These are phyloP conservation scores for Aptenodytes forsteri DNA, from an alignment of 2,113 vertebrate species.

Conservation along the genomic window DNA sequence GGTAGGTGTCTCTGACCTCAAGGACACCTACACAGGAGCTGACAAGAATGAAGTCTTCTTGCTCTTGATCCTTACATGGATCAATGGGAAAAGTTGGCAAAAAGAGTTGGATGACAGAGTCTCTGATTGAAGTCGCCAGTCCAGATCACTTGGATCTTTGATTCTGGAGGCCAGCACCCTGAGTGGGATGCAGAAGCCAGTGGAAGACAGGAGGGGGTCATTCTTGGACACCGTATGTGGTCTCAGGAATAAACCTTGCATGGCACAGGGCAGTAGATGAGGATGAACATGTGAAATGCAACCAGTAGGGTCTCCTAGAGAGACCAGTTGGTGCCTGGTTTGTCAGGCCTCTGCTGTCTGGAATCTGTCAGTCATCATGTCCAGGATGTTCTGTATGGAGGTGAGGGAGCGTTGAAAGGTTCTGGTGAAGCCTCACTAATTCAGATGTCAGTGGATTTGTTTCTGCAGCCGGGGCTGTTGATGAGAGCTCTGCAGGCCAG, in stretches of 20 bases:
- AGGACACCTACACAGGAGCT: not conserved
- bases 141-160: not conserved
- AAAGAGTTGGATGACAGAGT: not conserved
- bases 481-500: not conserved
- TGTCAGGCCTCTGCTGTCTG: not conserved
- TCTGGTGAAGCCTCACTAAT: conserved; percentile 6
- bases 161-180: not conserved
- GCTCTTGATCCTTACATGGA: not conserved
- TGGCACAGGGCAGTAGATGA: not conserved
- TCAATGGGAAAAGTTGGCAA: not conserved
- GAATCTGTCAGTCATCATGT: not conserved
- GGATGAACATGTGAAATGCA: not conserved
- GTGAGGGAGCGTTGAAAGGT: not conserved
- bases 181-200: not conserved
- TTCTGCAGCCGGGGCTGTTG: not conserved
- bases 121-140: not conserved
- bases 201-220: not conserved
- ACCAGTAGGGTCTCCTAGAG: not conserved
- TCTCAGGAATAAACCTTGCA: not conserved
- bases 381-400: not conserved
- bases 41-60: not conserved
- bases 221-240: not conserved
- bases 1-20: not conserved
- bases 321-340: not conserved
- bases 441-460: conserved; percentile 36